Base-by-base conservation (phyloP, 2,888 invertebrate genomes). In the Sphaerophoria rueppellii region DNA sequence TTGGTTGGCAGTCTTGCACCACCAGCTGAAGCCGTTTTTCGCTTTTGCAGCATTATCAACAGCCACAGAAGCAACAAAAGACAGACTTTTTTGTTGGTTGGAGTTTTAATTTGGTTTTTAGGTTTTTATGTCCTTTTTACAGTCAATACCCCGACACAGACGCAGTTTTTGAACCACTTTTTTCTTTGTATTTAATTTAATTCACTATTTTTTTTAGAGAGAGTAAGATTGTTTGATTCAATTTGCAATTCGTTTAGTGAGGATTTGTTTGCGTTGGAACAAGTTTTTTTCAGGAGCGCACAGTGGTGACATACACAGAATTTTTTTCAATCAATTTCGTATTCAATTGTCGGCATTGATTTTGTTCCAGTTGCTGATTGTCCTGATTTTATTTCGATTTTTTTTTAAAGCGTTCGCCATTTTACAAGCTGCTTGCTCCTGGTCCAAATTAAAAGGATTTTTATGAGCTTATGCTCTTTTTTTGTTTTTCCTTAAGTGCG, bases 271-370 rank as follows among this genome's bases (percentile, higher is more conserved):
- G 46, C 37, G 32, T 24, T 24, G 2, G 24, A 24, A 24, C 24
- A 24, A 24, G 24, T 24, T 24, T 24, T 24, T 24, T 24, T 24
- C 24, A 24, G 24, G 1, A 24, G 55, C 35, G 16, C 16, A 50
- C 74, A 74, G 54, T 70, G 82, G 63, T 79, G 78, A 79, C 82
- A 74, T 74, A 79, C 82, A 79, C 70, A 70, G 79, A 74, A 79
- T 70, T 74, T 74, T 57, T 43, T 24, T 24, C 24, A 79, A 43
- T 78, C 52, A 79, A 74, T 79, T 79, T 82, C 24, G 70, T 70
- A 82, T 82, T 82, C 78, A 78, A 79, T 82, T 82, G 78, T 63
- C 82, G n/a, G 55, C n/a, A 48, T 52, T 16, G 40, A 35, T 16
- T 32, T 57, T 46, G 4, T 43, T 16, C 32, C 4, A 9, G 4